Evolutionary conservation across 2,113 vertebrate species (phyloP), one percentile per base, ranked within the genome.

Genomic region (Phaethon lepturus): DNA sequence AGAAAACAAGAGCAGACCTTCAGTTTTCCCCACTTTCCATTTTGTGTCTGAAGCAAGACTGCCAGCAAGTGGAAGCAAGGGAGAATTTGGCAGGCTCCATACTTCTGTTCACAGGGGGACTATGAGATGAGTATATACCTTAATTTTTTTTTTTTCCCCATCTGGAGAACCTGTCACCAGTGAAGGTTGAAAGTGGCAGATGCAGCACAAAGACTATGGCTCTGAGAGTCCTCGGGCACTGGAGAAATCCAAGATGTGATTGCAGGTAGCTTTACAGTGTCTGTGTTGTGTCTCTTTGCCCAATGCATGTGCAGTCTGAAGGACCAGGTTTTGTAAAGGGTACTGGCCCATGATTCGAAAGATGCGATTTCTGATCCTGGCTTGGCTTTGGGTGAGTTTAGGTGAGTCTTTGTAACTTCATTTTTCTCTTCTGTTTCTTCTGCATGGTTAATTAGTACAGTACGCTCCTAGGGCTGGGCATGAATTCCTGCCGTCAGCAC

Each of bases 71-170:
- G 3, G 31, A 19, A 77, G 11, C 29, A n/a, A 7, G 52, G 60
- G 52, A 68, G 25, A 44, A 25, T 72, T 64, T 26, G 16, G 5
- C 40, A 74, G 33, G 10, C 26, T 72, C 33, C 11, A 3, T 4
- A 1, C 17, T 55, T 58, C 8, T 81, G 6, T 16, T 64, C 11
- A 3, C 25, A 60, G 44, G 60, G 55, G 29, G 6, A 7, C 50
- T 66, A 7, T 0, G 2, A 69, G 33, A 24, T 29, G 35, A 50
- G 4, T 2, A 13, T 23, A 12, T 11, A 47, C 19, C 17, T 33
- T 11, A 11, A 28, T 4, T 22, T 35, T 66, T 73, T 35, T 66
- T 73, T 80, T 58, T 33, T 42, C 15, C 15, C 13, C 6, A 22
- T 19, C 33, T 45, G 42, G 50, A 67, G 59, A 83, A 45, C 35